Evolutionary conservation across 2,797 vertebrate species (phyloP).

Genomic region (Etheostoma nigrum): DNA sequence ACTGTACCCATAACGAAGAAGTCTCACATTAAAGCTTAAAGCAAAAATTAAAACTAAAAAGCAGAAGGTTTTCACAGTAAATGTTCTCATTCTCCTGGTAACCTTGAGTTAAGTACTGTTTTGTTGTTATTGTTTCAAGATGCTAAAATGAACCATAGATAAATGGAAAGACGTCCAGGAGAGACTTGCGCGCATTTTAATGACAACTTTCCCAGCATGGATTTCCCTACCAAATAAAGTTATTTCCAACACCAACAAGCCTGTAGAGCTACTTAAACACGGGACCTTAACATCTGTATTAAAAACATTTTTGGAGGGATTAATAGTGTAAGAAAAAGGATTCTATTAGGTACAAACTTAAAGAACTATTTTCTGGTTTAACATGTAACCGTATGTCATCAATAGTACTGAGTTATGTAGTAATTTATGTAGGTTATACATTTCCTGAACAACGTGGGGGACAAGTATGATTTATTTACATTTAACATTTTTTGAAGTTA

Average conservation of each 20-base stretch:
- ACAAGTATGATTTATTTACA: not conserved
- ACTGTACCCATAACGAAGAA: not conserved
- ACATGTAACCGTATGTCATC: too few species aligned
- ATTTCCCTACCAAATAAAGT: slow-evolving; percentile 1
- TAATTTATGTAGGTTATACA: not conserved
- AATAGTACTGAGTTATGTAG: not conserved
- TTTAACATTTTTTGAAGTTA: not conserved
- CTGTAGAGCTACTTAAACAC: not conserved
- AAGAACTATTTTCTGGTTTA: not conserved
- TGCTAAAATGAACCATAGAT: not conserved
- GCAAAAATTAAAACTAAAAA: too few species aligned
- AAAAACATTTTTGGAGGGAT: not conserved
- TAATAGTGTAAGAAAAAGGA: not conserved
- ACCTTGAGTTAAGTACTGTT: not conserved
- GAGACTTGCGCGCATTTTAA: not conserved
- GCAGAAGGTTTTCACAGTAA: not conserved
- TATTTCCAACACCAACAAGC: slow-evolving; percentile 3
- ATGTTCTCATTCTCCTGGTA: not conserved
- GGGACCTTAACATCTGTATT: not conserved
- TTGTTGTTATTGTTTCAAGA: slow-evolving; percentile 1
- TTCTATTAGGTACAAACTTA: not conserved
- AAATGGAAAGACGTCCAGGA: not conserved
- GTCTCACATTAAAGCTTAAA: not conserved
- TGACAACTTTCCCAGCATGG: not conserved
- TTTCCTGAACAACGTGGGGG: too few species aligned